These are phyloP conservation scores for Chionis minor DNA, from an alignment of 2,113 vertebrate species.

Conservation along the genomic window DNA sequence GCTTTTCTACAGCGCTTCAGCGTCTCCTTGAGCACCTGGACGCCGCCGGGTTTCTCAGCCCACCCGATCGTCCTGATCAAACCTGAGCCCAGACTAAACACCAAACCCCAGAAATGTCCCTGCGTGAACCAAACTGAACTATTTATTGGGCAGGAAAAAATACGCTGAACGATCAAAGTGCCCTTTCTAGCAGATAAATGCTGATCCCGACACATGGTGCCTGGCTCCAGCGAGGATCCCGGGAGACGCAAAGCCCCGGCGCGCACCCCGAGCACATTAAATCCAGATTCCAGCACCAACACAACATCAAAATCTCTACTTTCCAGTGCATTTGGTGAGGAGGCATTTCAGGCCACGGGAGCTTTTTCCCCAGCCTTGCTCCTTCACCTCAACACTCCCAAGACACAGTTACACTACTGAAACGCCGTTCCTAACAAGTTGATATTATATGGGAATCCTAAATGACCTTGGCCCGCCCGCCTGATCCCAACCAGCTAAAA, in stretches of 20 bases:
- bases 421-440: background rate
- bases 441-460: background rate
- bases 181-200: background rate
- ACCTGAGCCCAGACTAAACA: background rate
- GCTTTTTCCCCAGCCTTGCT: background rate
- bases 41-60: accelerated
- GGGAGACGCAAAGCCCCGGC: accelerated
- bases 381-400: background rate
- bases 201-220: accelerated
- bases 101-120: background rate
- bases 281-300: background rate
- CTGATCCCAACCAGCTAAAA: background rate
- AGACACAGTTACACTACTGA: background rate
- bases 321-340: background rate
- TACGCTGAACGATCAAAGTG: accelerated
- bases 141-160: background rate
- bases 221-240: background rate
- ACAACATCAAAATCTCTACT: background rate
- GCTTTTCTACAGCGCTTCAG: background rate
- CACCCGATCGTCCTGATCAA: accelerated
- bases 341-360: background rate
- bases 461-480: background rate
- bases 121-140: background rate
- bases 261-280: accelerated
- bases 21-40: background rate